Evolutionary conservation across 92 coral and sea anemone species (phyloP), one percentile per base, ranked within the genome.

Genomic region (Porites lobata): DNA sequence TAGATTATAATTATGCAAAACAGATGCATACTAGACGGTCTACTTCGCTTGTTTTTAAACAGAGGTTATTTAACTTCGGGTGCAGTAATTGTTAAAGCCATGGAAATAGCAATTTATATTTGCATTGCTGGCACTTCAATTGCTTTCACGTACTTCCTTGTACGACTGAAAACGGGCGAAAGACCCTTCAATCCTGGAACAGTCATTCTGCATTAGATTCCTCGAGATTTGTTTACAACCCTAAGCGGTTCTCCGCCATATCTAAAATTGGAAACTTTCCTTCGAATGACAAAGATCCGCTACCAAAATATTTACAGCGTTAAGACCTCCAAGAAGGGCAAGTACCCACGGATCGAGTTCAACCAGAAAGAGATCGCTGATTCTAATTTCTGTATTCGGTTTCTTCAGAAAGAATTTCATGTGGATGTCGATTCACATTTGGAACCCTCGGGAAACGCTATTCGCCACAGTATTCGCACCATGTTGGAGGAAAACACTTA

Each of bases 241-340:
- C 1, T 51, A 12, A 52, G 14, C 32, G 92, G 82, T 15, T 96
- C 98, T 17, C 96, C 98, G 54, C 95, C 94, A 26, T 96, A 96
- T 68, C 85, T 96, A 21, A 94, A 94, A 83, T 69, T 96, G 22
- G 96, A 96, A 69, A 92, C 98, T 1, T 96, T 77, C 61, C 79
- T 96, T 8, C 96, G 96, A 52, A 96, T 96, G 96, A 86, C 96
- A 29, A 88, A 83, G 67, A 87, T 94, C 61, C 95, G 95, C 19
- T 92, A 94, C 81, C 89, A 87, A 87, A 89, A 83, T 65, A 94
- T 90, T 80, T 80, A 53, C 72, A 58, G 74, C 21, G 75, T 87
- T 8, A 85, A 70, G 54, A 79, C 21, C 21, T 87, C 92, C 1
- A 92, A 81, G 72, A 85, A 92, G 56, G 95, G 92, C 8, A 88